Evolutionary conservation across 2,113 vertebrate species (phyloP).

Genomic region (Sinocyclocheilus rhinocerous): DNA sequence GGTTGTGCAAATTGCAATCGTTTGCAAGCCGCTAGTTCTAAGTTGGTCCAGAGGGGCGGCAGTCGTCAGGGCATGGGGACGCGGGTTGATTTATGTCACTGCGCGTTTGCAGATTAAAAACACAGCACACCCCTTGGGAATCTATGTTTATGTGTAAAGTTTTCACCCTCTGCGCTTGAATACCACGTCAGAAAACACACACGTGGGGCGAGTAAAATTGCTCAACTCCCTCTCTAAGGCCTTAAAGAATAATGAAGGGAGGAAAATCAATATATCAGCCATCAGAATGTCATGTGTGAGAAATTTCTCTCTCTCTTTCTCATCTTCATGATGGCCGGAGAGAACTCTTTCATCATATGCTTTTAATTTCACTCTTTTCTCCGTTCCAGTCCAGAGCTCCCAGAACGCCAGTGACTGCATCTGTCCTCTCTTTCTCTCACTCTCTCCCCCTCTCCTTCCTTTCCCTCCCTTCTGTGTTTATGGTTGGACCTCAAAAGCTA

Average conservation of each 20-base stretch:
- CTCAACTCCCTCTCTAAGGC: slow-evolving; percentile 66
- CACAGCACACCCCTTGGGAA: slow-evolving; percentile 64
- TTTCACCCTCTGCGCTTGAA: slow-evolving; percentile 50
- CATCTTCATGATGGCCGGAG: slow-evolving; percentile 61
- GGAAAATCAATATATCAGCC: slow-evolving; percentile 76
- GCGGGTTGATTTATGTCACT: slow-evolving; percentile 71
- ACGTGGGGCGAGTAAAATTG: slow-evolving; percentile 63
- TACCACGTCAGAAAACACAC: slow-evolving; percentile 63
- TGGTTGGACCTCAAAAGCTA: background rate
- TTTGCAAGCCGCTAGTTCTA: slow-evolving; percentile 70
- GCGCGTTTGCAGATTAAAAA: slow-evolving; percentile 75
- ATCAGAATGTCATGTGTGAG: slow-evolving; percentile 66
- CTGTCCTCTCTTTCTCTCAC: slow-evolving; percentile 14
- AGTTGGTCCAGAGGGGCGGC: slow-evolving; percentile 64
- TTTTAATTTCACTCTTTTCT: slow-evolving; percentile 67
- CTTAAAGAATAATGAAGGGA: slow-evolving; percentile 58
- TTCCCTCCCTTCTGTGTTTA: background rate
- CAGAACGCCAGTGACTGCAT: slow-evolving; percentile 29
- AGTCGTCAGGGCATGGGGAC: slow-evolving; percentile 49
- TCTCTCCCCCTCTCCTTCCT: background rate
- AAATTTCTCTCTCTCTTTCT: slow-evolving; percentile 61
- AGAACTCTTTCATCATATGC: slow-evolving; percentile 73
- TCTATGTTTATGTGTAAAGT: slow-evolving; percentile 55
- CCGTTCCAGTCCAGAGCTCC: slow-evolving; percentile 56
- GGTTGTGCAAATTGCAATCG: slow-evolving; percentile 73